A percentile compares a stretch with the other conserved stretches of the same genome.
Evolutionary conservation across 2,113 vertebrate genomes (phyloP).

Genomic region (Dipodomys spectabilis): DNA sequence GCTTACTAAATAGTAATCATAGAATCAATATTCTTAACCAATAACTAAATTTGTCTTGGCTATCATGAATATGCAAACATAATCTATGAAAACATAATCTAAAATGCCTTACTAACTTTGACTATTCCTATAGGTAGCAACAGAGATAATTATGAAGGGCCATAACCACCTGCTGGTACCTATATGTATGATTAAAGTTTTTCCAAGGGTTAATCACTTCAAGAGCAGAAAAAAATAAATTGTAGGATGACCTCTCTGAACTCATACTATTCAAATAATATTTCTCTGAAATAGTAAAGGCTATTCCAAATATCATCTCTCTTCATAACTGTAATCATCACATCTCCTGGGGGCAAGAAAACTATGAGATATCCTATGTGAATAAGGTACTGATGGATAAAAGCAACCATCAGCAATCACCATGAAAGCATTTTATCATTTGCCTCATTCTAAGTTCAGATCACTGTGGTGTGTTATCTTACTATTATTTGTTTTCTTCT

Average conservation of each 20-base stretch:
- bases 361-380: not conserved
- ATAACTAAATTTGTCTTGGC: conserved; percentile 17
- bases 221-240: conserved; percentile 14
- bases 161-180: not conserved
- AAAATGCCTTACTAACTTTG: not conserved
- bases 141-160: not conserved
- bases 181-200: not conserved
- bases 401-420: not conserved
- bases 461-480: not conserved
- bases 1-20: not conserved
- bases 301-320: conserved; percentile 3
- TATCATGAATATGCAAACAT: conserved; percentile 12
- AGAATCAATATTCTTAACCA: not conserved
- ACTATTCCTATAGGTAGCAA: not conserved
- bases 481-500: conserved; percentile 33
- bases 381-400: not conserved
- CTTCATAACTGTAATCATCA: conserved; percentile 25
- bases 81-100: not conserved
- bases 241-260: conserved; percentile 42
- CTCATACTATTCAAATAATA: conserved; percentile 42
- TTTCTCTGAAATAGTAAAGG: conserved; percentile 39
- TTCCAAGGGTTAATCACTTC: not conserved
- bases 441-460: not conserved
- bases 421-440: not conserved
- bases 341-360: not conserved